Evolutionary conservation across 2,113 vertebrate species (phyloP).

Genomic region (Myotis davidii): DNA sequence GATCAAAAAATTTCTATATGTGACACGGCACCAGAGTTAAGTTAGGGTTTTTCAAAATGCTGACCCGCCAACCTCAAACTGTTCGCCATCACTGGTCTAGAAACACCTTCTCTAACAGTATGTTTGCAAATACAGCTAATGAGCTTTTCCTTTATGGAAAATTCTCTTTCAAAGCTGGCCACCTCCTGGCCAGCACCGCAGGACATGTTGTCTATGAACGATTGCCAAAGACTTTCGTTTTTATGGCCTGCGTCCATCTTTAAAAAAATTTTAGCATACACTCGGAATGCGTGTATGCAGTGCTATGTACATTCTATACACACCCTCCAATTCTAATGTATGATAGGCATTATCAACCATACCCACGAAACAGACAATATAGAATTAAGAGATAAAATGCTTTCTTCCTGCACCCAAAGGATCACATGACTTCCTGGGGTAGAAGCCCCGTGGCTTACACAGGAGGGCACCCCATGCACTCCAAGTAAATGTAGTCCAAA

Average conservation of each 20-base stretch:
- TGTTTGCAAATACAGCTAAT: background rate
- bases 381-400: constrained; percentile 20
- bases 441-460: background rate
- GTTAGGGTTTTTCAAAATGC: too few species aligned
- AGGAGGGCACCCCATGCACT: background rate
- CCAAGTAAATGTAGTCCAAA: background rate
- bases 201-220: background rate
- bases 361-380: background rate
- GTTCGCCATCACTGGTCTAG: too few species aligned
- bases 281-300: background rate
- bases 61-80: too few species aligned
- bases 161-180: constrained; percentile 19
- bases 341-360: background rate
- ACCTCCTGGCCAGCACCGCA: background rate
- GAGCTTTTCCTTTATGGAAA: constrained; percentile 59
- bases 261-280: background rate
- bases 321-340: background rate
- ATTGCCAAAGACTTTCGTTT: background rate
- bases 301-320: background rate
- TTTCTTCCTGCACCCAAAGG: background rate
- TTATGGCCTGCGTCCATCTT: background rate
- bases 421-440: background rate
- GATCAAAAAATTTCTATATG: too few species aligned
- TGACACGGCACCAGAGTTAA: too few species aligned
- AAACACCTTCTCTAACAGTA: background rate